Base-by-base conservation (phyloP, 2,113 vertebrate species). In the Progne subis region DNA sequence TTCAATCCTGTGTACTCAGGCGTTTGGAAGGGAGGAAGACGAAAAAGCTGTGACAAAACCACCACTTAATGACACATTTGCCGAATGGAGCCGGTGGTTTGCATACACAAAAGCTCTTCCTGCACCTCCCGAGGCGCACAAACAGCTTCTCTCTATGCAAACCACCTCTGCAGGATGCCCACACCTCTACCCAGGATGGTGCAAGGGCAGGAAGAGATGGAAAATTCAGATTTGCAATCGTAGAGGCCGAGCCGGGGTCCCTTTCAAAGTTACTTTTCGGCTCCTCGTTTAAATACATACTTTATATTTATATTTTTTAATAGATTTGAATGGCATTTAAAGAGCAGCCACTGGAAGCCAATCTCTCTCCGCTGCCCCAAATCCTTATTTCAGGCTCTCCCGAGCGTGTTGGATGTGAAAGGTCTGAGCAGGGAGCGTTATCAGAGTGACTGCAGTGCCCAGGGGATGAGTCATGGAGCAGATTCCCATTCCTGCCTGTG, bases 1-100 rank as follows among this genome's bases (percentile, higher is more conserved):
- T 92, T 84, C 92, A 91, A 29, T 91, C 18, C 4, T 56, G 60
- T 4, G 46, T 12, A 0, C 88, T 86, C 60, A 52, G 56, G 71
- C 68, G 47, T 86, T 71, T 69, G 76, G 86, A 60, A 92, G 29
- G 85, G 92, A 94, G 68, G 84, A 52, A 95, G 88, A 60, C 31
- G 69, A 28, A 80, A 70, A 82, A 72, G 52, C 63, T 79, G 64
- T 59, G 83, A 90, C 87, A 94, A 94, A 94, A 70, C 60, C 91
- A 68, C 34, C 76, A 78, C 86, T 92, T 96, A 96, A 95, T 92
- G 76, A 88, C 88, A 93, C 49, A 70, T 94, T 86, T 97, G 84
- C 82, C 87, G 88, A 90, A 90, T 69, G 63, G 74, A 65, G 63
- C 43, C 52, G 90, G 44, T 83, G 64, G 68, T 74, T 95, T 94